Evolutionary conservation across 2,797 vertebrate genomes (phyloP), one percentile per base, ranked within the genome.

Genomic region (Menidia menidia): DNA sequence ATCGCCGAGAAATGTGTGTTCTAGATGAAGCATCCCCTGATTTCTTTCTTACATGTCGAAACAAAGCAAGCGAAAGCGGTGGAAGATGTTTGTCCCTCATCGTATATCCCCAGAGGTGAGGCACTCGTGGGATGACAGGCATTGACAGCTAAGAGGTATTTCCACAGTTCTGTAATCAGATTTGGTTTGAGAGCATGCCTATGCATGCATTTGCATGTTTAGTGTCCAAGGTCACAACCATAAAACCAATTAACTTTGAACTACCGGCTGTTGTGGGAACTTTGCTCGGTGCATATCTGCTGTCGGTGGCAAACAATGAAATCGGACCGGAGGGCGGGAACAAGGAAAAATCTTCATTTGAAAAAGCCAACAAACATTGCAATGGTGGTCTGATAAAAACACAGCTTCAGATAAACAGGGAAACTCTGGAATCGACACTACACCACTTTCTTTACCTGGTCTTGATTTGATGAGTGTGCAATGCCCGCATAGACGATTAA

Each of bases 201-300:
- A 11, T 18, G 56, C 51, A 32, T 71, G n/a, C 31, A 45, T 45
- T 57, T 71, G 52, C 7, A 55, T 55, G 30, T 43, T 30, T 45
- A 66, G 48, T 45, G 10, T 66, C 52, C 50, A 56, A 64, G 4
- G 70, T 68, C 58, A 53, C 16, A n/a, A 30, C 39, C 58, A 71
- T 64, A 66, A 62, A 57, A 39, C 57, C 45, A 53, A 85, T 79
- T 74, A 66, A 54, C 15, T 62, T 51, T 72, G 69, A 86, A 81
- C 63, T 16, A 39, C 10, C n/a, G 11, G 39, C 52, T 25, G 55
- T 73, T 80, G 25, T 31, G 48, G 2, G 2, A 16, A 19, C 33
- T 30, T 41, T 58, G 60, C 64, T 72, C 31, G 6, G 45, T 39
- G 51, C 35, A 61, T 18, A 35, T 80, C 63, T 66, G 63, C 68